phyloP scores from a whole-genome alignment of 2,797 vertebrate genomes.

The Anabacerthia variegaticeps region DNA sequence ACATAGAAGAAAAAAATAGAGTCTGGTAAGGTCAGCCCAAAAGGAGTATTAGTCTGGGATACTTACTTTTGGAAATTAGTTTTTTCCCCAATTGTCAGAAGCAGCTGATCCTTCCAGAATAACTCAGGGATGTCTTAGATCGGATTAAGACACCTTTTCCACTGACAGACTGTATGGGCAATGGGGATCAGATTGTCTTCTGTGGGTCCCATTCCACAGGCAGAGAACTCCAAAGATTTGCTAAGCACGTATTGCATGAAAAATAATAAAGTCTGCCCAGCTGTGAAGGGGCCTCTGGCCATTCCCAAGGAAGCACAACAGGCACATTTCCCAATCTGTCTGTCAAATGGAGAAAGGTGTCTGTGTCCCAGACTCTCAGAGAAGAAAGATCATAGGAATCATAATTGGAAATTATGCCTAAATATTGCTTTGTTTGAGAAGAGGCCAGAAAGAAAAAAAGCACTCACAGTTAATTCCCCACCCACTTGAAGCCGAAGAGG shows the following conservation, averaged over 20 bases:
- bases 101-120: not conserved
- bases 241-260: not conserved
- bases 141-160: not conserved
- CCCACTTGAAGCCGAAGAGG: not conserved
- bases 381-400: not conserved
- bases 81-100: not conserved
- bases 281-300: not conserved
- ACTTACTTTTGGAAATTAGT: not conserved
- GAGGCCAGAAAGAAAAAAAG: not conserved
- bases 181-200: not conserved
- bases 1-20: not conserved
- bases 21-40: not conserved
- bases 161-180: not conserved
- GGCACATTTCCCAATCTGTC: not conserved
- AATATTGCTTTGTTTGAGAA: not conserved
- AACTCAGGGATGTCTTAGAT: not conserved
- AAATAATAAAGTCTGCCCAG: not conserved
- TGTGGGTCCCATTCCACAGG: not conserved
- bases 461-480: not conserved
- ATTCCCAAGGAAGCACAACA: not conserved
- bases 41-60: not conserved
- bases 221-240: not conserved
- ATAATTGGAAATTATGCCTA: not conserved
- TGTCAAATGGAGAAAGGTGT: not conserved
- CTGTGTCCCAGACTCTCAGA: not conserved